Percentiles rank a stretch among this genome's conserved stretches.
Conservation (phyloP, 2,113 vertebrate species). For the Bettongia penicillata region DNA sequence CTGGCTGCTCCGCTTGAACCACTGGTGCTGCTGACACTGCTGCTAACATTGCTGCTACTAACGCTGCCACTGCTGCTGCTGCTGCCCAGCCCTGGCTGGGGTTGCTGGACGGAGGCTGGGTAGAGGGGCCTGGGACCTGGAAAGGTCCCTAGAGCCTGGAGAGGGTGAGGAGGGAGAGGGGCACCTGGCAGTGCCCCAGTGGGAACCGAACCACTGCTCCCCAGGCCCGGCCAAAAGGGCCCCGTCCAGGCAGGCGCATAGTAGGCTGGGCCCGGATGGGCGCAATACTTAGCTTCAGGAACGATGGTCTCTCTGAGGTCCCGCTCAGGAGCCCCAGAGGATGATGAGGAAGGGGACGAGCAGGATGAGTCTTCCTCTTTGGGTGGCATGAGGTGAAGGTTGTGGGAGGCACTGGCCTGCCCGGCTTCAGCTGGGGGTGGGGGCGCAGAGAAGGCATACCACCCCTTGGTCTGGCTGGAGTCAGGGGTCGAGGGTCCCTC, state of each 20-base stretch:
- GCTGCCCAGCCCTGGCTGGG: conserved; percentile 58
- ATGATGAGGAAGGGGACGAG: not conserved
- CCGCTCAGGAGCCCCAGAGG: accelerated
- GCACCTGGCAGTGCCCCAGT: not conserved
- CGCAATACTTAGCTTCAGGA: not conserved
- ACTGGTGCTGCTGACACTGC: not conserved
- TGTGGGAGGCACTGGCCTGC: conserved; percentile 81
- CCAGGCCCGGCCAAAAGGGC: not conserved
- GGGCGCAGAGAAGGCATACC: conserved; percentile 14
- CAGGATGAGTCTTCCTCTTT: not conserved
- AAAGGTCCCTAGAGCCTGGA: not conserved
- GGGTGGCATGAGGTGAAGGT: conserved; percentile 3
- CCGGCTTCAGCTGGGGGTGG: conserved; percentile 50
- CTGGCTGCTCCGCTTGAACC: conserved; percentile 87
- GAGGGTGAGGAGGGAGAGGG: not conserved
- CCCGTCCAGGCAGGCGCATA: not conserved
- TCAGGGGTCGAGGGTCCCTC: not conserved
- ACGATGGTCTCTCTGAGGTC: not conserved
- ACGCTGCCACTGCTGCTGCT: conserved; percentile 79
- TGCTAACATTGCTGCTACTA: conserved; percentile 20
- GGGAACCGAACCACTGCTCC: not conserved
- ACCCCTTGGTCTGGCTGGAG: not conserved
- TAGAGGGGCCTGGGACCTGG: conserved; percentile 81
- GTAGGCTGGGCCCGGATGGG: not conserved
- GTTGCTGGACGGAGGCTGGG: conserved; percentile 60